Evolutionary conservation across 1,140 invertebrate species (phyloP), one percentile per base, ranked within the genome.

Genomic region (Zaprionus lachaisei): DNA sequence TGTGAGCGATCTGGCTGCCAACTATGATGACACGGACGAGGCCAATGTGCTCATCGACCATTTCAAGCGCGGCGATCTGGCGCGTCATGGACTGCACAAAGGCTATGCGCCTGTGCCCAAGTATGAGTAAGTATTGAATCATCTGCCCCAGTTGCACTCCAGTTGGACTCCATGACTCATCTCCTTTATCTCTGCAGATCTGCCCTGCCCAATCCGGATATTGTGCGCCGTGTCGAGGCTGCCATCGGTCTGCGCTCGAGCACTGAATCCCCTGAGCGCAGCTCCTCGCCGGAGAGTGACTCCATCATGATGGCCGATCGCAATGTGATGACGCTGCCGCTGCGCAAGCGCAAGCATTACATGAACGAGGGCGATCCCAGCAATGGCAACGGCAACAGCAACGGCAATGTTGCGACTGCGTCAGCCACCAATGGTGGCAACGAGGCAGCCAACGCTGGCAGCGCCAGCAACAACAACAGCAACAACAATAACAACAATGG

Each of bases 341-440:
- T 96, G 4, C 93, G 96, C 49, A 97, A 97, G 93, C 94, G 96
- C 56, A 97, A 96, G 89, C 95, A 96, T 93, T 97, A 97, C 80
- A 94, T 96, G 60, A 94, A 96, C 69, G 95, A 95, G 1, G 95
- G 95, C 94, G 95, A 95, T 12, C n/a, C 38, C 1, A 61, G 34
- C 20, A 60, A 41, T 41, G 58, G 38, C 22, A 31, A 1, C 7
- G 51, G 38, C 22, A 31, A 1, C 7, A 4, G 41, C 41, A 31
- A 31, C 31, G 49, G 56, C 37, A 41, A 69, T 66, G 68, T 31
- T 22, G 1, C 28, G 22, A 51, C 31, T 22, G 17, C 26, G 3
- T 22, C 49, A 7, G 11, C 67, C 2, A 20, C 41, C 4, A 20
- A 12, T 28, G 22, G 12, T 26, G 41, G n/a, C n/a, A 47, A 6